A percentile compares a stretch with the other conserved stretches of the same genome.
Conservation (phyloP, 1,140 invertebrate species). For the Apocrypta bakeri region DNA sequence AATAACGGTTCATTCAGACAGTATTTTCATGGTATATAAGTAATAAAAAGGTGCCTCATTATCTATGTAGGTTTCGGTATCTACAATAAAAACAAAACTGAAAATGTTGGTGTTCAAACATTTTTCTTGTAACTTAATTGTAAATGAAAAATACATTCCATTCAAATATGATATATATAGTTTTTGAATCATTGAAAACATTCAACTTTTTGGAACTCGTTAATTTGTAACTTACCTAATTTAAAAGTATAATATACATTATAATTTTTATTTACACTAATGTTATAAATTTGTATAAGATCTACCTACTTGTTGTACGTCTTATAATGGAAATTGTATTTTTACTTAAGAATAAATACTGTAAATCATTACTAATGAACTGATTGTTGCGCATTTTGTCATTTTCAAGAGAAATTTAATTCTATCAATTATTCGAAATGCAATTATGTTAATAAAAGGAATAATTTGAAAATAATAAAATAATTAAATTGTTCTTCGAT, state of each 20-base stretch:
- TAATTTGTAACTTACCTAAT: neutral
- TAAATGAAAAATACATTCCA: conserved; percentile 24
- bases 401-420: too few relatives aligned
- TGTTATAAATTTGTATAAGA: conserved; percentile 40
- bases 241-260: neutral
- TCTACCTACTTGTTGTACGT: conserved; percentile 3
- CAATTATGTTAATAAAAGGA: too few relatives aligned
- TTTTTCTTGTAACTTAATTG: conserved; percentile 20
- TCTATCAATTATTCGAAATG: too few relatives aligned
- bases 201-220: neutral
- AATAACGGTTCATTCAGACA: neutral
- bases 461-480: too few relatives aligned
- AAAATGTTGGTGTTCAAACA: conserved; percentile 32
- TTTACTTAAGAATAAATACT: conserved; percentile 37
- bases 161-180: neutral
- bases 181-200: neutral
- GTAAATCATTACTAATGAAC: neutral
- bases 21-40: conserved; percentile 5
- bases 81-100: neutral
- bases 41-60: conserved; percentile 42
- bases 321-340: conserved; percentile 9
- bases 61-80: neutral
- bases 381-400: too few relatives aligned
- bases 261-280: conserved; percentile 23
- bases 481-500: too few relatives aligned